phyloP scores from a whole-genome alignment of 2,797 vertebrate genomes.

The Enteromius viviparus region DNA sequence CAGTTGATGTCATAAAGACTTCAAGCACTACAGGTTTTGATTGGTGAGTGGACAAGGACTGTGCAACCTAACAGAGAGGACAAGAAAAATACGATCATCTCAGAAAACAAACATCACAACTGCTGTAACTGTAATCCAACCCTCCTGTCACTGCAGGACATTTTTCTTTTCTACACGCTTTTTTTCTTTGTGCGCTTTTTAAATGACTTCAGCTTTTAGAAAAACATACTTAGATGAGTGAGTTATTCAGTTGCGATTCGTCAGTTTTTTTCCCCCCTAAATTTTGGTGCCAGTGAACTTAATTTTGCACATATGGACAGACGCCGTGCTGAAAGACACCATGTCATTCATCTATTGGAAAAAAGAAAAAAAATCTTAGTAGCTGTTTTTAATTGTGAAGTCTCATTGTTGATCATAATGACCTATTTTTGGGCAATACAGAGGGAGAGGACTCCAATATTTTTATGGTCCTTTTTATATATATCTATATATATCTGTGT shows the following conservation, averaged over 20 bases:
- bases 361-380: constrained; percentile 77
- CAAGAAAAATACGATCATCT: constrained; percentile 87
- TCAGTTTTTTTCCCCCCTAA: constrained; percentile 72
- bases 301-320: constrained; percentile 61
- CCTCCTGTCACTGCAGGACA: constrained; percentile 83
- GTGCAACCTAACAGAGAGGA: constrained; percentile 83
- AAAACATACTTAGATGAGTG: constrained; percentile 18
- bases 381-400: constrained; percentile 88
- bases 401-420: constrained; percentile 94
- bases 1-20: constrained; percentile 91
- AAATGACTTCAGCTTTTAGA: constrained; percentile 63
- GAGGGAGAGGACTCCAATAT: constrained; percentile 90
- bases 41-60: constrained; percentile 73
- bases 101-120: constrained; percentile 77
- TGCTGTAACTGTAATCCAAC: constrained; percentile 94
- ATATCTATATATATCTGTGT: constrained; percentile 37
- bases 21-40: constrained; percentile 89
- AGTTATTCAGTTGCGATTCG: constrained; percentile 66
- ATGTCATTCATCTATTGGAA: constrained; percentile 65
- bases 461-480: constrained; percentile 93
- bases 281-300: constrained; percentile 75
- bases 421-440: constrained; percentile 99
- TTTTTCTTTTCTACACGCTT: constrained; percentile 61
- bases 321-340: constrained; percentile 62
- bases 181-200: constrained; percentile 74